Base-by-base conservation (phyloP, 2,888 invertebrate species). In the Dicyrtoma fusca region DNA sequence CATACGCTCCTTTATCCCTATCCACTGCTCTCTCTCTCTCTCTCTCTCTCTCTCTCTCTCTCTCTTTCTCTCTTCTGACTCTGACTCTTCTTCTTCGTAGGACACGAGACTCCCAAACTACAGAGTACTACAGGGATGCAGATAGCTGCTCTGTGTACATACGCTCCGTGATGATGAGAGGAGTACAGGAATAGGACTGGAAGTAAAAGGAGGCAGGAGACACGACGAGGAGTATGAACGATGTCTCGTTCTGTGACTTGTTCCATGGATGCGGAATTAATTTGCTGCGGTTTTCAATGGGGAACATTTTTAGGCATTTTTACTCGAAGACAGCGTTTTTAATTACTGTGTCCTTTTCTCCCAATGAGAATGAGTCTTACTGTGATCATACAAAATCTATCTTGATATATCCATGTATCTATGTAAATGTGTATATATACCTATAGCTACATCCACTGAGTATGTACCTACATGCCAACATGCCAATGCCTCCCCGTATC, bases 221-320 rank as follows among this genome's bases (percentile, higher is more conserved):
- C 19, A 26, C 4, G 42, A 45, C 23, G 21, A 64, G 49, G 47
- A 17, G 64, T 3, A 59, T 10, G 47, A 49, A 47, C 49, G 47
- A 69, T 47, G 59, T 69, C 69, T 69, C 69, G 42, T 69, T 69
- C 26, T 47, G 25, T 61, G 45, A 61, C 47, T 61, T 61, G 61
- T 61, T 69, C 69, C 69, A 69, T n/a, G 69, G 69, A 69, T 69
- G 69, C 69, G 69, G 69, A 69, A 69, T 69, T 69, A 69, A 69
- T 69, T 69, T 69, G 69, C 68, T 69, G 69, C 25, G 69, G 69
- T 47, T 69, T 69, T 69, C 59, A 69, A 69, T 69, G 69, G 69
- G 26, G 59, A 61, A 69, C 45, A 65, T 69, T 68, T 69, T 69
- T 69, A 69, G 69, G 45, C 45, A 69, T 69, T 69, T 69, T 69